Evolutionary conservation across 2,797 vertebrate species (phyloP), one percentile per base, ranked within the genome.

Genomic region (Spinibarbus caldwelli): DNA sequence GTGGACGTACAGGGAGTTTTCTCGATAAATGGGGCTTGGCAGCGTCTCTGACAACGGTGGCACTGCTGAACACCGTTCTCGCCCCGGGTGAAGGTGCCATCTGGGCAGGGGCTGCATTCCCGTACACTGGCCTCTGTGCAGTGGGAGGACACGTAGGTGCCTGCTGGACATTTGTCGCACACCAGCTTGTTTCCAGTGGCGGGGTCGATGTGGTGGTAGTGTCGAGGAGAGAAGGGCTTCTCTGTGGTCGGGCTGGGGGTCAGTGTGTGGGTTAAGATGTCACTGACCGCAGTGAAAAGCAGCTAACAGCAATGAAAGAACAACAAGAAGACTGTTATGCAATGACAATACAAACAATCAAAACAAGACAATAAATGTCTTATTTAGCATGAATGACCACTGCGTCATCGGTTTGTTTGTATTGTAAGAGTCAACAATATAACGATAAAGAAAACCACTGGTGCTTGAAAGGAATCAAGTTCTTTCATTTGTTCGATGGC

Each of bases 121-220:
- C 98, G 95, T 89, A 97, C 93, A 4, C 93, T 93, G 5, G 88
- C 92, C 57, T 91, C 90, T 4, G 96, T 96, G 91, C 98, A 99
- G 85, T 98, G 98, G 85, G 94, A 90, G 0, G 96, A 97, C 87
- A 99, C 97, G 0, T 95, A 96, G 52, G 97, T 99, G 89, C 98
- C 98, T 11, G 97, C 97, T 0, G 98, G 98, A 93, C 98, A 99
- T 93, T 98, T 99, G 94, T 98, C 95, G 31, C 98, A 99, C 87
- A 94, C 91, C 90, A 98, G 92, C 92, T 95, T 95, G 89, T 91
- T 88, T 81, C 97, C 96, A 1, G 96, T 96, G 88, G 89, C 85
- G 66, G 84, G 95, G 91, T 98, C 96, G 0, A 93, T 91, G 88
- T 98, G 95, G 88, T 85, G 95, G 89, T 99, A 99, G 78, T 96